Conservation (phyloP, 30 jellyfish, hydroid and myxozoan genomes). For the Hydractinia symbiolongicarpus region DNA sequence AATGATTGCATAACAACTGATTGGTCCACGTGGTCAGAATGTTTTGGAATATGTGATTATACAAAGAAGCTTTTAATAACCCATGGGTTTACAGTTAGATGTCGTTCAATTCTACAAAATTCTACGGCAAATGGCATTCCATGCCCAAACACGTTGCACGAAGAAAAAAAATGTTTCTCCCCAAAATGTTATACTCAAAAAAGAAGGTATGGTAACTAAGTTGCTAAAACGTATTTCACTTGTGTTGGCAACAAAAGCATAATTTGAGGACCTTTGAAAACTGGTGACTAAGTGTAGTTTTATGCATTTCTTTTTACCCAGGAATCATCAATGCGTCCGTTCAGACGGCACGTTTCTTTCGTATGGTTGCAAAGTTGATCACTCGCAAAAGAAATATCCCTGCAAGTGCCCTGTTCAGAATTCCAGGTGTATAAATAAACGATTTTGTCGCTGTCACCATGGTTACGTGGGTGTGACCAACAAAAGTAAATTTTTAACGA, state of each 20-base stretch:
- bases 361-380: neutral
- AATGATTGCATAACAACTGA: neutral
- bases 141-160: neutral
- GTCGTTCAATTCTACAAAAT: neutral
- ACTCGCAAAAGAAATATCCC: neutral
- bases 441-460: constrained; percentile 6
- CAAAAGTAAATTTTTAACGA: neutral
- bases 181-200: neutral
- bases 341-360: neutral
- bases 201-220: neutral
- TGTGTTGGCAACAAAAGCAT: neutral
- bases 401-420: neutral
- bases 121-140: neutral
- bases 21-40: constrained; percentile 9
- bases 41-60: neutral
- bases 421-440: neutral
- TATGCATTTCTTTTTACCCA: neutral
- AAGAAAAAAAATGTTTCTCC: neutral
- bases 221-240: too few species aligned
- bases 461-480: neutral
- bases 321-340: constrained; percentile 4
- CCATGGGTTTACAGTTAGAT: neutral
- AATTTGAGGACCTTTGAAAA: neutral
- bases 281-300: neutral
- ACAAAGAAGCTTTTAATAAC: neutral